These are phyloP conservation scores for Phortica magna DNA, from an alignment of 2,888 invertebrate species.

Conservation along the genomic window DNA sequence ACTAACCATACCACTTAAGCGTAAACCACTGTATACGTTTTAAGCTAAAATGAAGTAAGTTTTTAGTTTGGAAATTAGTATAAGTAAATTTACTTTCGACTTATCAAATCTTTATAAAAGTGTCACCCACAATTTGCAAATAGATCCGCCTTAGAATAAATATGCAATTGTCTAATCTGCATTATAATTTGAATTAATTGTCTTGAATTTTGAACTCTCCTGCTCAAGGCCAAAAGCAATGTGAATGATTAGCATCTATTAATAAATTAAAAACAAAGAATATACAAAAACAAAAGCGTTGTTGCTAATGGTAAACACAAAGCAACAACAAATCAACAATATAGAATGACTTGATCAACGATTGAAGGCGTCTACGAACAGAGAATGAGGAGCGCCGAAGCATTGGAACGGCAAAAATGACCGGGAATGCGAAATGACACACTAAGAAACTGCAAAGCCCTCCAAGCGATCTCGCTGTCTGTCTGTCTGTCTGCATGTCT, in stretches of 20 bases:
- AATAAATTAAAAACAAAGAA: constrained; percentile 8
- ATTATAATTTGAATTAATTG: constrained; percentile 1
- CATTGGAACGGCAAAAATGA: constrained; percentile 3
- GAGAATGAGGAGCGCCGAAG: not conserved
- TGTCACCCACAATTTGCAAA: not conserved
- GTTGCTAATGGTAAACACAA: constrained; percentile 26
- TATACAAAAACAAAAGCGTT: constrained; percentile 5
- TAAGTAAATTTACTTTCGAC: not conserved
- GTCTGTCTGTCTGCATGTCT: not conserved
- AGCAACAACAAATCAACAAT: constrained; percentile 14
- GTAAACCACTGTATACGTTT: too few relatives aligned
- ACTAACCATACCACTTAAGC: too few relatives aligned
- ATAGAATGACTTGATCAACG: constrained; percentile 19
- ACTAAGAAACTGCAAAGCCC: not conserved
- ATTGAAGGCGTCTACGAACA: constrained; percentile 20
- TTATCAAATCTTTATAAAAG: not conserved
- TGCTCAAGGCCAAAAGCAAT: constrained; percentile 13
- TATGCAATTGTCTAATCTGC: not conserved
- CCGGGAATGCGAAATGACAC: not conserved
- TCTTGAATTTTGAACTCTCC: constrained; percentile 25
- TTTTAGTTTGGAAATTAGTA: not conserved
- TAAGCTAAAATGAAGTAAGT: not conserved
- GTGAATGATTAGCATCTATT: constrained; percentile 28
- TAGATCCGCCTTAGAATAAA: constrained; percentile 12
- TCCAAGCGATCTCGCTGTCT: not conserved